Evolutionary conservation across 2,113 vertebrate genomes (phyloP).

Genomic region (Gasterosteus aculeatus): DNA sequence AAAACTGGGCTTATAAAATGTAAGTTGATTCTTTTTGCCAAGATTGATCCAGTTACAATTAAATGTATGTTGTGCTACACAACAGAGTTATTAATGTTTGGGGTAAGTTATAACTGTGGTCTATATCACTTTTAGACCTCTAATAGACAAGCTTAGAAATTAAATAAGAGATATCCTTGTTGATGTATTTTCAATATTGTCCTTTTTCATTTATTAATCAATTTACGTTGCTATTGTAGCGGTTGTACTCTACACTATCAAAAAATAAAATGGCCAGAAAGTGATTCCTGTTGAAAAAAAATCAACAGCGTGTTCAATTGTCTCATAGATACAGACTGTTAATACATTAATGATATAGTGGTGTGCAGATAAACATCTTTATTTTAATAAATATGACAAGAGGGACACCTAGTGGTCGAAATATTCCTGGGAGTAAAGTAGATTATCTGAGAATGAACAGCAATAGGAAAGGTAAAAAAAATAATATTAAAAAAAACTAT

Average conservation of each 20-base stretch:
- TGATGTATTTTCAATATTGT: background rate
- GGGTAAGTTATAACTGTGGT: background rate
- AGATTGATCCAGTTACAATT: background rate
- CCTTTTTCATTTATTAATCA: background rate
- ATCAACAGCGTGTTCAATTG: background rate
- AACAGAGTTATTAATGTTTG: background rate
- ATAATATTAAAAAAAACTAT: no score
- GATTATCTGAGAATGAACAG: background rate
- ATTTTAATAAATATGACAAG: background rate
- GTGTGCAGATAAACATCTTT: background rate
- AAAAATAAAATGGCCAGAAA: background rate
- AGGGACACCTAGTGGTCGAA: constrained; percentile 51
- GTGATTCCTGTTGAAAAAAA: background rate
- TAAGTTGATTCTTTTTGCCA: background rate
- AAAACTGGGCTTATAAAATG: background rate
- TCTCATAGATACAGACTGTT: background rate
- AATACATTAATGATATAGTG: background rate
- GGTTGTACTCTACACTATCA: no score
- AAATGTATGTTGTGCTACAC: background rate
- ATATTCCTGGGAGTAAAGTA: background rate
- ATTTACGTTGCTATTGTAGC: background rate
- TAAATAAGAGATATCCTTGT: background rate
- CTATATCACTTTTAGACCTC: background rate
- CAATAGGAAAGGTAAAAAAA: background rate
- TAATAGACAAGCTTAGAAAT: background rate